Conservation (phyloP, 2,888 invertebrate species). For the Frankliniella intonsa region DNA sequence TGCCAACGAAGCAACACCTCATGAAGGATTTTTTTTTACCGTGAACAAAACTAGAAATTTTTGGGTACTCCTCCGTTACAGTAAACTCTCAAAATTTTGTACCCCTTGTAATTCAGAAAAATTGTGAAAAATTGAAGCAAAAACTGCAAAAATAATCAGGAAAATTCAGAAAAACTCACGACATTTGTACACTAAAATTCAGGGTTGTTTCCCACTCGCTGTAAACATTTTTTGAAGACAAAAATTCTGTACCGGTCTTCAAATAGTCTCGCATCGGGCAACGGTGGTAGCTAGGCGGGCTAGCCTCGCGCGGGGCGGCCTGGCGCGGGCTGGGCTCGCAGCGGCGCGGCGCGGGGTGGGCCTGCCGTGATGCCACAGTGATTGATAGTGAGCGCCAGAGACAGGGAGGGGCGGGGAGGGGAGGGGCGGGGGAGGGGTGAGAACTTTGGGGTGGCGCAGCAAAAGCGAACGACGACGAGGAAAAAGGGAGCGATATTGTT, state of each 20-base stretch:
- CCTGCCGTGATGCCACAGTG: conserved; percentile 3
- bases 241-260: not conserved
- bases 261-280: not conserved
- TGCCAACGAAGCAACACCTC: too few species aligned
- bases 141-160: not conserved
- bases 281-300: too few species aligned
- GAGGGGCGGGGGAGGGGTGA: not conserved
- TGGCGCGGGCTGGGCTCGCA: not conserved
- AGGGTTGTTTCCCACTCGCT: too few species aligned
- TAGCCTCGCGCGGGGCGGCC: not conserved
- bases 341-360: not conserved
- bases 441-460: not conserved
- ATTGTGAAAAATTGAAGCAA: too few species aligned
- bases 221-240: too few species aligned
- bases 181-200: too few species aligned
- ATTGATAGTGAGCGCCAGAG: not conserved
- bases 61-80: too few species aligned
- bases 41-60: too few species aligned
- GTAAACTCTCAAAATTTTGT: too few species aligned
- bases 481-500: conserved; percentile 7
- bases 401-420: not conserved
- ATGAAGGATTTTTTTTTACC: too few species aligned
- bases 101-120: too few species aligned
- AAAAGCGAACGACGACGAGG: not conserved
- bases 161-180: too few species aligned